Conservation (phyloP, 1,140 invertebrate genomes). For the Phenacoccus solenopsis region DNA sequence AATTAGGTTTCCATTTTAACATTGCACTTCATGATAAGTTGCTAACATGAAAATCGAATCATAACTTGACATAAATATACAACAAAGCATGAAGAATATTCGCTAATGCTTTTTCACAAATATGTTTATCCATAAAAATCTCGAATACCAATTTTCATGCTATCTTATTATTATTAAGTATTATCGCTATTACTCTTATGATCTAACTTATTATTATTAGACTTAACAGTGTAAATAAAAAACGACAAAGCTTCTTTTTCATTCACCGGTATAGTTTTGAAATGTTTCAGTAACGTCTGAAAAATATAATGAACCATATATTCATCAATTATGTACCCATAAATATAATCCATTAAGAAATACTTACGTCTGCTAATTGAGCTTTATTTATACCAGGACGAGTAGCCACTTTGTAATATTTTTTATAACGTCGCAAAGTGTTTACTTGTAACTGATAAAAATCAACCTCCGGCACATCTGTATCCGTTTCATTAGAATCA, state of each 20-base stretch:
- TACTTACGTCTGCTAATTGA: constrained; percentile 86
- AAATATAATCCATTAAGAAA: too few species aligned
- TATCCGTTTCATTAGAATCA: constrained; percentile 37
- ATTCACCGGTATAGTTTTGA: constrained; percentile 81
- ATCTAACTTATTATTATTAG: constrained; percentile 82
- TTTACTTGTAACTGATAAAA: constrained; percentile 85
- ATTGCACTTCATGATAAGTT: not conserved
- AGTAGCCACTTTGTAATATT: constrained; percentile 82
- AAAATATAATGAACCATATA: constrained; percentile 26
- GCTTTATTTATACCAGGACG: constrained; percentile 84
- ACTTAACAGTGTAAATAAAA: constrained; percentile 93
- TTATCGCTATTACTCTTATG: constrained; percentile 56
- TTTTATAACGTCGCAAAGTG: constrained; percentile 81
- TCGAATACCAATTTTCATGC: too few species aligned
- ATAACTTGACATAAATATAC: too few species aligned
- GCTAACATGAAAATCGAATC: not conserved
- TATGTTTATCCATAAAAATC: too few species aligned
- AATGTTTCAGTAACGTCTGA: constrained; percentile 85
- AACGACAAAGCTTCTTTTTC: constrained; percentile 92
- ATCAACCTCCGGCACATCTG: constrained; percentile 80
- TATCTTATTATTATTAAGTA: too few species aligned
- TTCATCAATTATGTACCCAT: not conserved
- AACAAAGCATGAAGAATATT: too few species aligned
- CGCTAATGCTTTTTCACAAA: too few species aligned
- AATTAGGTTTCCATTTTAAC: not conserved